These are phyloP conservation scores for Mus caroli DNA, from an alignment of 2,797 vertebrate genomes.

Conservation along the genomic window DNA sequence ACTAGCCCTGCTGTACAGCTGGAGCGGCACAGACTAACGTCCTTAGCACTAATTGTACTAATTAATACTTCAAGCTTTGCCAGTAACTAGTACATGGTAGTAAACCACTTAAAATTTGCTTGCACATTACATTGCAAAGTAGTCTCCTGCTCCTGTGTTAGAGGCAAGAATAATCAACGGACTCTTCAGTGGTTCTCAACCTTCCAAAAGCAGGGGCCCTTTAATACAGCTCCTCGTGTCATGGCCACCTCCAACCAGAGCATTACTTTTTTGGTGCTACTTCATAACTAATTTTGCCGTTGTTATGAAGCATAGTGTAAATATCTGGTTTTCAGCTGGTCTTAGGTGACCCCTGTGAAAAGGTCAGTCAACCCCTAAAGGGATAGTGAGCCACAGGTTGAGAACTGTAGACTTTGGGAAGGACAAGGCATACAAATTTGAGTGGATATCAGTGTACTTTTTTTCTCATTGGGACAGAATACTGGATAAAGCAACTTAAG, in stretches of 20 bases:
- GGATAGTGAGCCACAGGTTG: background rate
- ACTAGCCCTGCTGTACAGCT: background rate
- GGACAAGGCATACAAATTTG: background rate
- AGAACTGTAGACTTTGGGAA: background rate
- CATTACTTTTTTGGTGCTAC: background rate
- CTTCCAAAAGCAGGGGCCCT: background rate
- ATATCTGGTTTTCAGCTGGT: background rate
- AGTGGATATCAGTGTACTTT: background rate
- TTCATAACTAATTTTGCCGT: background rate
- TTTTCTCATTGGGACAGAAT: background rate
- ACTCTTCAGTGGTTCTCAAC: background rate
- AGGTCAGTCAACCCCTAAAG: too few relatives aligned
- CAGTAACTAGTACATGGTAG: background rate
- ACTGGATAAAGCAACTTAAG: background rate
- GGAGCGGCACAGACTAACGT: background rate
- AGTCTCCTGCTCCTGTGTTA: constrained; percentile 48
- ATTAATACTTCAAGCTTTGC: background rate
- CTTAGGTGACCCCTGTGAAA: background rate
- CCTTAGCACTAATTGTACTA: background rate
- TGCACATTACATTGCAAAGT: background rate
- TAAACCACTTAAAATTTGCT: background rate
- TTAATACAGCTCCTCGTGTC: background rate
- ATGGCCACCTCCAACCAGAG: background rate
- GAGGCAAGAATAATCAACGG: background rate
- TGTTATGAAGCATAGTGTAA: background rate